A percentile compares a stretch with the other conserved stretches of the same genome.
Conservation (phyloP, 2,888 invertebrate genomes). For the Hydrotaea diabolus region DNA sequence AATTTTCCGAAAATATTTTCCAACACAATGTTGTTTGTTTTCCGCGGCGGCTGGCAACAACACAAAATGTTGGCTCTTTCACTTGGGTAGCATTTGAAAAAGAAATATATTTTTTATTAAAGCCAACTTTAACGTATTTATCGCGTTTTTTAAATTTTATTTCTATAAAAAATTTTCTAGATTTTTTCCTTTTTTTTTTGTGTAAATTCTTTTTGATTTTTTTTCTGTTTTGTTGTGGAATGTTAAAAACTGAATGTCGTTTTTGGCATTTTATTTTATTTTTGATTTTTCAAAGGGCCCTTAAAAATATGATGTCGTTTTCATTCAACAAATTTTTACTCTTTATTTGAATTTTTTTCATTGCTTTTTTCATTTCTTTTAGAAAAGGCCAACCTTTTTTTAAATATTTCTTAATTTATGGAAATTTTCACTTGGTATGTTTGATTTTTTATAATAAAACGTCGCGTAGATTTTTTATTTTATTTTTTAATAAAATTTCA, state of each 20-base stretch:
- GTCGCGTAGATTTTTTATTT: constrained; percentile 43
- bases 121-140: no score
- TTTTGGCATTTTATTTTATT: constrained; percentile 30
- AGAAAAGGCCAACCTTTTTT: constrained; percentile 18
- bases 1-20: constrained; percentile 22
- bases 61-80: no score
- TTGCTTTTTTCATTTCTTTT: constrained; percentile 15
- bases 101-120: no score
- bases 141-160: constrained; percentile 24
- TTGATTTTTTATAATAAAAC: constrained; percentile 44
- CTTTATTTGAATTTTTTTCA: constrained; percentile 20
- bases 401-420: constrained; percentile 65
- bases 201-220: constrained; percentile 31
- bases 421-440: constrained; percentile 65
- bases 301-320: background rate
- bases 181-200: background rate
- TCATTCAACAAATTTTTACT: constrained; percentile 3
- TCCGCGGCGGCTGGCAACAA: no score
- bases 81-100: no score
- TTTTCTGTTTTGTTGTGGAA: constrained; percentile 36
- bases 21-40: background rate
- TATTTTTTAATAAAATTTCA: constrained; percentile 47
- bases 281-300: no score
- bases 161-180: background rate
- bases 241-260: constrained; percentile 19